A percentile compares a stretch with the other conserved stretches of the same genome.
These are phyloP conservation scores for Dendrolimus houi DNA, from an alignment of 2,888 invertebrate genomes.

Conservation along the genomic window DNA sequence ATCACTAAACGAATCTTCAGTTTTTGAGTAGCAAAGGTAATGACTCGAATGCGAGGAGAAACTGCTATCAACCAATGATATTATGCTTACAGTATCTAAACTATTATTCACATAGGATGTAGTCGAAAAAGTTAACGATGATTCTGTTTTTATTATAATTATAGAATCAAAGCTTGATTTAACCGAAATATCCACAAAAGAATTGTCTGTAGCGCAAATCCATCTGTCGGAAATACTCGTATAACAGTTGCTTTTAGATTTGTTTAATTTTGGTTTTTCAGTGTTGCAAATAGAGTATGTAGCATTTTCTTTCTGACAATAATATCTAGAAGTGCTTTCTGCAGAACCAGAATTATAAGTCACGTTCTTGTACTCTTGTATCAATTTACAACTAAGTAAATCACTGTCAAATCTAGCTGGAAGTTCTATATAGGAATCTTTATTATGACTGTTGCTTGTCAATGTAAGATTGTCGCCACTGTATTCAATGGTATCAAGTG, in stretches of 20 bases:
- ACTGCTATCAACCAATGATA: constrained; percentile 23
- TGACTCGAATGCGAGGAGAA: constrained; percentile 17
- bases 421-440: background rate
- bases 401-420: background rate
- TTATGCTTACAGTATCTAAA: constrained; percentile 19
- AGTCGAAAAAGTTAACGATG: constrained; percentile 26
- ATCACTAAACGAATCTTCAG: constrained; percentile 8
- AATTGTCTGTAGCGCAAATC: background rate
- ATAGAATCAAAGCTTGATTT: constrained; percentile 25
- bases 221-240: background rate
- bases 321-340: background rate
- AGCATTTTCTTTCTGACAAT: background rate
- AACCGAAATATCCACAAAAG: constrained; percentile 4
- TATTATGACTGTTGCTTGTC: constrained; percentile 2
- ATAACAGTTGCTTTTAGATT: background rate
- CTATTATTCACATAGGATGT: constrained; percentile 8
- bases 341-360: background rate
- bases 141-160: constrained; percentile 25
- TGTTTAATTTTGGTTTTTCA: background rate
- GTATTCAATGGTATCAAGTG: background rate
- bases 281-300: background rate
- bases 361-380: background rate
- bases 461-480: background rate
- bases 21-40: constrained; percentile 14
- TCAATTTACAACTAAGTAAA: background rate